Evolutionary conservation across 1,140 invertebrate genomes (phyloP), one percentile per base, ranked within the genome.

Genomic region (Pachypeltis micranthus): DNA sequence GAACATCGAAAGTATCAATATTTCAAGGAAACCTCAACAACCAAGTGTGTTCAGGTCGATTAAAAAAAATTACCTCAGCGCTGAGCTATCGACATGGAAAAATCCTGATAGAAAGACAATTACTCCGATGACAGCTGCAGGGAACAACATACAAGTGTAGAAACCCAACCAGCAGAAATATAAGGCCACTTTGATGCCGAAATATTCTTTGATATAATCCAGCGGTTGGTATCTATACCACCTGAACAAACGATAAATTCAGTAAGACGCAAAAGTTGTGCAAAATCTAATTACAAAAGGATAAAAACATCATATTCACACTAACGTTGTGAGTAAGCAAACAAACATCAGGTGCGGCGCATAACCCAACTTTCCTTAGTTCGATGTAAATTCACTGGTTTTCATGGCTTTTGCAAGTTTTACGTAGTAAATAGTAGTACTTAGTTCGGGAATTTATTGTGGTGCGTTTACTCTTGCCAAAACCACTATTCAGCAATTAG

Each of bases 101-200:
- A 84, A 80, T 16, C 91, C 90, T 72, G 91, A 91, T 39, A 88
- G 74, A 71, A 94, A 90, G 69, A 88, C 91, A 2, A 86, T 73
- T 0, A 93, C 69, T 1, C 92, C 92, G 14, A 93, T 83, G 58
- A 93, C 72, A 1, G 91, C 87, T 1, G 93, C 88, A 2, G 88
- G 83, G n/a, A 93, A 82, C 61, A 98, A 74, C 85, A 95, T 91
- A 54, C 88, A 85, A 0, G 95, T 98, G 72, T 98, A 98, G 75
- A 91, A 98, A 31, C 94, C 95, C 21, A 98, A 76, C 95, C 95
- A 98, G 2, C 93, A 93, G 74, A 98, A 98, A 74, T 98, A 98
- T 34, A 95, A 75, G 29, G 85, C 78, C 67, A 94, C 91, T 78
- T 95, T 96, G 27, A 94, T 91, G 10, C 93, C 93, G 78, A 96